Evolutionary conservation across 1,140 invertebrate species (phyloP), one percentile per base, ranked within the genome.

Genomic region (Drosophila arizonae): DNA sequence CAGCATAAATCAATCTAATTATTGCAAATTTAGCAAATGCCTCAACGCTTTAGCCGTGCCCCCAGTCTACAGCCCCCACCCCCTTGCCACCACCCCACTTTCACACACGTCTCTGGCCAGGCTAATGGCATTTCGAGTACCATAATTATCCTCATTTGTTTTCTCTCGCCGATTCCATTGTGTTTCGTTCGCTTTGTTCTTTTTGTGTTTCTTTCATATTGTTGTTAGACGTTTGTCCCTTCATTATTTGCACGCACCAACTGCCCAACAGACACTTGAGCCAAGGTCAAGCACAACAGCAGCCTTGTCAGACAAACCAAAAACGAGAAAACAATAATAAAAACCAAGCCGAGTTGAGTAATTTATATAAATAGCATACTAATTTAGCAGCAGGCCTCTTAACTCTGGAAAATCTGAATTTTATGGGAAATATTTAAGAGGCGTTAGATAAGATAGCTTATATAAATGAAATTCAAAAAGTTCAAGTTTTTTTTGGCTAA

Each of bases 1-100:
- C 57, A 57, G 79, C 84, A 88, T 87, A 87, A 87, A 87, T 87
- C 84, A 87, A 87, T 87, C 77, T 87, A 87, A 87, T 87, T 87
- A 87, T 88, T 87, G 86, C 70, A 77, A 80, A 74, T 77, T 84
- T 85, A 85, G 79, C 81, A 85, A 86, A 82, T 60, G 66, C 50
- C 46, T 55, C 30, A 57, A 63, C 60, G 61, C 55, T 61, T 28
- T n/a, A 24, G 36, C 21, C 33, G 36, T 30, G 28, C 28, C 30
- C 43, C 60, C 41, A 30, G 21, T 24, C 50, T 56, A 50, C 11
- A 3, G 17, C 4, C 6, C n/a, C 17, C 26, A 15, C 9, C 5
- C 5, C 26, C 26, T 4, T 3, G 26, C 17, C 17, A 0, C 28
- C 0, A 0, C 13, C 11, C 6, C 9, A 1, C 39, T 13, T 9